These are phyloP conservation scores for Leptopilina drosophilae DNA, from an alignment of 2,888 invertebrate genomes.

Conservation along the genomic window DNA sequence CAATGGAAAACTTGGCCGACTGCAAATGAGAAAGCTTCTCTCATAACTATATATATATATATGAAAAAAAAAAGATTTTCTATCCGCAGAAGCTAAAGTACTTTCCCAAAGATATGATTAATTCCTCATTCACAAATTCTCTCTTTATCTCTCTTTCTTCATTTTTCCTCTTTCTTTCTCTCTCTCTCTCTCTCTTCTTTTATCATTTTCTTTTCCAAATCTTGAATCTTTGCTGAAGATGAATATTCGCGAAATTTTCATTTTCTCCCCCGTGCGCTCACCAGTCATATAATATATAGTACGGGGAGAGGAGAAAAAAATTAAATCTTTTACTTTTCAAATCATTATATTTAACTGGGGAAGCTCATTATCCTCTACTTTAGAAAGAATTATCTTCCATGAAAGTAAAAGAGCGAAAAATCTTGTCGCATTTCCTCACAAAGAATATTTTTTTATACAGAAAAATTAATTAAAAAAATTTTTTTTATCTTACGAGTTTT, in stretches of 20 bases:
- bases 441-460: too few species aligned
- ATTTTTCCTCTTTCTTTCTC: not conserved
- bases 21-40: constrained; percentile 41
- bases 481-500: too few species aligned
- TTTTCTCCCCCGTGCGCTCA: too few species aligned
- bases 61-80: not conserved
- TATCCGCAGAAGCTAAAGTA: constrained; percentile 7
- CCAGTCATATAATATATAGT: too few species aligned
- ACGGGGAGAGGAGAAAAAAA: too few species aligned
- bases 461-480: too few species aligned
- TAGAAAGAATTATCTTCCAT: too few species aligned
- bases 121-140: not conserved
- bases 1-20: constrained; percentile 48
- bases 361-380: too few species aligned
- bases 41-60: not conserved
- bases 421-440: too few species aligned
- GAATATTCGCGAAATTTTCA: not conserved
- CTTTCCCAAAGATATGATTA: constrained; percentile 19
- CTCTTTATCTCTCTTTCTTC: constrained; percentile 1
- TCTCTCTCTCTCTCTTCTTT: not conserved
- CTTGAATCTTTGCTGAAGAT: not conserved
- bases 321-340: too few species aligned
- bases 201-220: constrained; percentile 17
- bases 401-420: too few species aligned
- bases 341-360: too few species aligned